phyloP scores from a whole-genome alignment of 2,888 invertebrate species.

The Cybosia mesomella region DNA sequence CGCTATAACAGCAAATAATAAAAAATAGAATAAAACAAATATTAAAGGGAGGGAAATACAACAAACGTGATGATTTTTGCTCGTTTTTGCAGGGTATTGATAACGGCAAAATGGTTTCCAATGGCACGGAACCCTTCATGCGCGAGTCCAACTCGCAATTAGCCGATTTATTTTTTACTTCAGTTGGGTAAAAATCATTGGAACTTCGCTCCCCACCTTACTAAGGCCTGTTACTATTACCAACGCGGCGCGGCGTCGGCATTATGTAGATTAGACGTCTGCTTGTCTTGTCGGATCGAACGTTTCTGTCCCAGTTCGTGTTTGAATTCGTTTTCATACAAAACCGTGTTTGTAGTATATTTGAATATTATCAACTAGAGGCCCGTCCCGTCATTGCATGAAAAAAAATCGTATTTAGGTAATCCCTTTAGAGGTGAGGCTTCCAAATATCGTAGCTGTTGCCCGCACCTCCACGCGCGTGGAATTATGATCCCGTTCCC shows the following conservation, averaged over 20 bases:
- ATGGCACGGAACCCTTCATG: no score
- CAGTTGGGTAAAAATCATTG: not conserved
- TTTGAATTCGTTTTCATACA: slow-evolving; percentile 44
- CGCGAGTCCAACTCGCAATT: no score
- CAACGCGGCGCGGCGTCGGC: slow-evolving; percentile 57
- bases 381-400: not conserved
- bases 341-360: slow-evolving; percentile 37
- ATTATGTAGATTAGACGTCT: slow-evolving; percentile 80
- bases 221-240: slow-evolving; percentile 9
- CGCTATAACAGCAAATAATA: no score
- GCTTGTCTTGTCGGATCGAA: slow-evolving; percentile 77
- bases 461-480: no score
- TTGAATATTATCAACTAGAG: slow-evolving; percentile 35
- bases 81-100: no score
- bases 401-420: not conserved
- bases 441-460: no score
- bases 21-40: no score
- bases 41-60: no score
- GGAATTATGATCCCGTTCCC: no score
- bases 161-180: not conserved
- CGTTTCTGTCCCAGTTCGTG: slow-evolving; percentile 44
- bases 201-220: slow-evolving; percentile 21
- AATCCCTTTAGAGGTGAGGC: no score
- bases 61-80: no score
- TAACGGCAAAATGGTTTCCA: no score